Conservation (phyloP, 1,140 invertebrate species). For the Aphelenchoides fujianensis region DNA sequence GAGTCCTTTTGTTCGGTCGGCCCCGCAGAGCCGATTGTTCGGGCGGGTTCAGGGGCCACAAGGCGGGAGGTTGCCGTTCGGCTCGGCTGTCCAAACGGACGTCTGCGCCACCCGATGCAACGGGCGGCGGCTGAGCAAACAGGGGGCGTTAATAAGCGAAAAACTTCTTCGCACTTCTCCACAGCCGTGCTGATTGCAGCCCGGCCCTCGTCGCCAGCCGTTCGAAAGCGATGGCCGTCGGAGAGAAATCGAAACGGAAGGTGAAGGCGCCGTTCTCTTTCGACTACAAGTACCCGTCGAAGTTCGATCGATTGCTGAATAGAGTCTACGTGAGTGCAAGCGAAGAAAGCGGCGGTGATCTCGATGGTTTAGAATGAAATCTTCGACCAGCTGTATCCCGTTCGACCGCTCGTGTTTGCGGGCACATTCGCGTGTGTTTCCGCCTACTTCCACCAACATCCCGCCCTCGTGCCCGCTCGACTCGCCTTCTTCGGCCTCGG, state of each 20-base stretch:
- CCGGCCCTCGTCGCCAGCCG: background rate
- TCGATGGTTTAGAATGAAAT: slow-evolving; percentile 4
- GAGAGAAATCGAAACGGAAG: background rate
- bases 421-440: background rate
- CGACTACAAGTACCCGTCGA: slow-evolving; percentile 4
- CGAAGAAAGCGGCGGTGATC: background rate
- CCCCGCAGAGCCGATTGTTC: background rate
- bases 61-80: background rate
- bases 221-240: background rate
- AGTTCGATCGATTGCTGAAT: background rate
- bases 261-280: background rate
- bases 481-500: background rate
- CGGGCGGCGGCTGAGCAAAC: background rate
- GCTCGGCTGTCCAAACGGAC: too few relatives aligned
- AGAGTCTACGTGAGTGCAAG: background rate
- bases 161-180: background rate
- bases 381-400: slow-evolving; percentile 2
- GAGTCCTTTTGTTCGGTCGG: too few relatives aligned
- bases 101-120: background rate
- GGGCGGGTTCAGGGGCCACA: background rate
- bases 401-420: background rate
- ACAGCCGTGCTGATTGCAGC: background rate
- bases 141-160: background rate
- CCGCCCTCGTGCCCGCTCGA: background rate
- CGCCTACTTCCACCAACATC: background rate